Evolutionary conservation across 2,888 invertebrate genomes (phyloP).

Genomic region (Amorpha juglandis): DNA sequence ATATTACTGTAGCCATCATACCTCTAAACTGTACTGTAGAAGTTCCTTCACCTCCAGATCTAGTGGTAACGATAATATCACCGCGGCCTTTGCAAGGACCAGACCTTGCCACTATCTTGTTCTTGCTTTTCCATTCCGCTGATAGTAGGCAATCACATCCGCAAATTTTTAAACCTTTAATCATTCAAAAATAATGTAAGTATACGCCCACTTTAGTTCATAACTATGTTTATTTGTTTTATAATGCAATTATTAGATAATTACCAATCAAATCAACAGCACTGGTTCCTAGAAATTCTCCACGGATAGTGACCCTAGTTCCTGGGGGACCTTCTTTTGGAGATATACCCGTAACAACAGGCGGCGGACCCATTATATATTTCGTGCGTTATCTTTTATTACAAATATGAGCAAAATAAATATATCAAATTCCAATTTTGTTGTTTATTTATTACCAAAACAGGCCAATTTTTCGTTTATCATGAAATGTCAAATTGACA

Average conservation of each 20-base stretch:
- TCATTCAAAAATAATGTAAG: background rate
- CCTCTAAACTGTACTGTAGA: conserved; percentile 95
- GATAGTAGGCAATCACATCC: conserved; percentile 97
- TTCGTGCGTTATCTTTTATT: background rate
- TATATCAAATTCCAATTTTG: too few relatives aligned
- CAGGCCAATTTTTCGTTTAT: background rate
- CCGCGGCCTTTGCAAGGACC: conserved; percentile 96
- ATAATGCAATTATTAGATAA: background rate
- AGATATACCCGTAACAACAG: conserved; percentile 97
- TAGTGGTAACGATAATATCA: conserved; percentile 95
- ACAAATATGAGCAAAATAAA: too few relatives aligned
- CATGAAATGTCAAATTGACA: background rate
- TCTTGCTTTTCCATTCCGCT: conserved; percentile 98
- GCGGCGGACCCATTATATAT: conserved; percentile 87
- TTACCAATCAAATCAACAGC: conserved; percentile 93
- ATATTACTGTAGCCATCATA: conserved; percentile 42
- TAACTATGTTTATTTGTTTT: conserved; percentile 12
- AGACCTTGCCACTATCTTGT: conserved; percentile 98
- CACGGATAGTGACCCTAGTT: conserved; percentile 96
- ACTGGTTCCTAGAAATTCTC: conserved; percentile 96
- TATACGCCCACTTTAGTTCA: conserved; percentile 34
- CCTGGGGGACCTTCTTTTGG: conserved; percentile 99
- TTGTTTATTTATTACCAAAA: too few relatives aligned
- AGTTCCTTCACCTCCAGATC: conserved; percentile 93
- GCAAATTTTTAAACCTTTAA: conserved; percentile 94